phyloP scores from a whole-genome alignment of 2,888 invertebrate species.

The Aphidoletes aphidimyza region DNA sequence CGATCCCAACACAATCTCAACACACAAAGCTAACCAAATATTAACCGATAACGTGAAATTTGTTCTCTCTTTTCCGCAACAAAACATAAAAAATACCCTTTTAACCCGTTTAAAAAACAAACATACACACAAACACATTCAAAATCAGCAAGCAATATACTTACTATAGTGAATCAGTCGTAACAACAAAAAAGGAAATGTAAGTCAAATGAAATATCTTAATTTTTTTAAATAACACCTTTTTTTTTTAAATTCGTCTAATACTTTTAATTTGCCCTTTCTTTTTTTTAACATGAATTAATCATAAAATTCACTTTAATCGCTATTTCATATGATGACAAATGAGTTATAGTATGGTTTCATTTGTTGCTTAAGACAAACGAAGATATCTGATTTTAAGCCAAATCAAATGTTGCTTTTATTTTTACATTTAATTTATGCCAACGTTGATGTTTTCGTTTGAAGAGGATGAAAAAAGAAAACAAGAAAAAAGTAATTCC shows the following conservation, averaged over 20 bases:
- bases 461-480: too few species aligned
- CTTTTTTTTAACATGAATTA: background rate
- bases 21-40: conserved; percentile 9
- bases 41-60: conserved; percentile 35
- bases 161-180: conserved; percentile 49
- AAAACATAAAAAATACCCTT: background rate
- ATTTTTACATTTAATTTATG: background rate
- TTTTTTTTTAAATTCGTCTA: background rate
- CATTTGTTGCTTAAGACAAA: background rate
- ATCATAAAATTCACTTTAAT: conserved; percentile 6
- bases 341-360: background rate
- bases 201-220: conserved; percentile 33
- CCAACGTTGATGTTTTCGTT: background rate
- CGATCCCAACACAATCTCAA: background rate
- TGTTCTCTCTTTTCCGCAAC: conserved; percentile 36
- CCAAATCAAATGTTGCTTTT: too few species aligned
- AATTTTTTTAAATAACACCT: background rate
- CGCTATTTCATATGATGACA: background rate
- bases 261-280: background rate
- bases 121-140: conserved; percentile 10
- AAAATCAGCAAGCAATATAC: conserved; percentile 45
- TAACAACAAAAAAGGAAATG: conserved; percentile 44
- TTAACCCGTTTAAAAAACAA: background rate
- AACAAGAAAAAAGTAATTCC: background rate
- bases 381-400: background rate